phyloP scores from a whole-genome alignment of 2,888 invertebrate genomes.

The Crematogaster levior region DNA sequence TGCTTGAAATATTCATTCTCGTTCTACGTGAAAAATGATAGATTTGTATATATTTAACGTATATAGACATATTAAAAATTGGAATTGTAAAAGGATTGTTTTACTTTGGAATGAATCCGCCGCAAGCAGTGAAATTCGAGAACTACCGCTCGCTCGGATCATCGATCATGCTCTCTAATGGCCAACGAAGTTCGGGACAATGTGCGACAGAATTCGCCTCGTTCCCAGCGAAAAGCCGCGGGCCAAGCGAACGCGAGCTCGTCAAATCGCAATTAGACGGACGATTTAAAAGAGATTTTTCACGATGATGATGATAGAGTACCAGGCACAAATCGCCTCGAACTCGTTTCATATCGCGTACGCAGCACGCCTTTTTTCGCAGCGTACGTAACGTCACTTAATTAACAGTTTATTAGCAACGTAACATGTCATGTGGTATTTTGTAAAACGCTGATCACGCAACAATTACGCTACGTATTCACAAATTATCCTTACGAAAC shows the following conservation, averaged over 20 bases:
- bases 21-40: not conserved
- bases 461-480: conserved; percentile 6
- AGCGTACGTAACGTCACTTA: conserved; percentile 13
- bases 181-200: conserved; percentile 50
- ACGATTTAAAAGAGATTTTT: conserved; percentile 75
- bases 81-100: not conserved
- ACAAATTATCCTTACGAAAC: not conserved
- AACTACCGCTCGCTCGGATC: conserved; percentile 52
- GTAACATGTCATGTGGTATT: not conserved
- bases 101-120: not conserved
- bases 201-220: conserved; percentile 53
- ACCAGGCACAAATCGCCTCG: conserved; percentile 4
- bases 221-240: conserved; percentile 53
- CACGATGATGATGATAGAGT: conserved; percentile 53
- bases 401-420: conserved; percentile 34
- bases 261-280: conserved; percentile 75
- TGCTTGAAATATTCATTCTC: not conserved
- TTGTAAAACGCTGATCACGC: not conserved
- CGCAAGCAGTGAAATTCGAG: conserved; percentile 59
- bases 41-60: not conserved
- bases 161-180: conserved; percentile 69
- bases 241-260: conserved; percentile 60
- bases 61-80: not conserved
- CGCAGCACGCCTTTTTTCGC: not conserved
- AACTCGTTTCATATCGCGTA: not conserved